Percentiles rank a stretch among this genome's conserved stretches.
Evolutionary conservation across 1,140 invertebrate genomes (phyloP).

Genomic region (Euura lappo): DNA sequence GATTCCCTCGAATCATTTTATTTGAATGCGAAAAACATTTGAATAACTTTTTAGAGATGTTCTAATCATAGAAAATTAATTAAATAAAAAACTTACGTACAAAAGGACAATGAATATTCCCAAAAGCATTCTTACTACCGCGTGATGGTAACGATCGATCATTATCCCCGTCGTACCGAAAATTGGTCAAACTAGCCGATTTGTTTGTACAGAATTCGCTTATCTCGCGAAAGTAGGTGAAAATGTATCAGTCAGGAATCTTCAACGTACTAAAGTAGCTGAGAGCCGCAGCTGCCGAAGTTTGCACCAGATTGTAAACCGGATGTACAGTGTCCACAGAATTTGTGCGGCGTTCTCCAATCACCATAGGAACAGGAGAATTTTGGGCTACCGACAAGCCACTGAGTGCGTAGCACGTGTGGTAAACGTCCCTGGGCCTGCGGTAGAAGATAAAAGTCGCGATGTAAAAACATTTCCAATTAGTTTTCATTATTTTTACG

Average conservation of each 20-base stretch:
- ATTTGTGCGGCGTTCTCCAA: constrained; percentile 41
- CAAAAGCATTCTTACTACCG: no score
- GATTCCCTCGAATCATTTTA: no score
- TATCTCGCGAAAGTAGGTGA: no score
- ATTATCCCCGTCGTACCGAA: no score
- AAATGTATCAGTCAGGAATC: constrained; percentile 35
- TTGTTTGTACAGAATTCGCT: no score
- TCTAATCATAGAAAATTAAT: no score
- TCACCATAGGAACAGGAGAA: constrained; percentile 62
- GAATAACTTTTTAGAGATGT: no score
- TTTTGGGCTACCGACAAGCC: constrained; percentile 95
- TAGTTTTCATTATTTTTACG: constrained; percentile 10
- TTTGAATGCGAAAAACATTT: no score
- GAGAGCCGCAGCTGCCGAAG: constrained; percentile 44
- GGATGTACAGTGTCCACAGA: constrained; percentile 50
- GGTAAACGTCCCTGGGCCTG: constrained; percentile 90
- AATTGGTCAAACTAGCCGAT: no score
- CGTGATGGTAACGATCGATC: no score
- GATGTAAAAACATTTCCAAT: constrained; percentile 25
- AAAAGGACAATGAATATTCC: no score
- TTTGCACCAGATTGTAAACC: constrained; percentile 49
- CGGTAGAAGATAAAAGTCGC: constrained; percentile 44
- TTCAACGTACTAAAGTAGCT: constrained; percentile 47
- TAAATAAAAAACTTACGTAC: no score
- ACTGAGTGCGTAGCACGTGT: constrained; percentile 95